Evolutionary conservation across 2,797 vertebrate genomes (phyloP).

Genomic region (Malurus splendens): DNA sequence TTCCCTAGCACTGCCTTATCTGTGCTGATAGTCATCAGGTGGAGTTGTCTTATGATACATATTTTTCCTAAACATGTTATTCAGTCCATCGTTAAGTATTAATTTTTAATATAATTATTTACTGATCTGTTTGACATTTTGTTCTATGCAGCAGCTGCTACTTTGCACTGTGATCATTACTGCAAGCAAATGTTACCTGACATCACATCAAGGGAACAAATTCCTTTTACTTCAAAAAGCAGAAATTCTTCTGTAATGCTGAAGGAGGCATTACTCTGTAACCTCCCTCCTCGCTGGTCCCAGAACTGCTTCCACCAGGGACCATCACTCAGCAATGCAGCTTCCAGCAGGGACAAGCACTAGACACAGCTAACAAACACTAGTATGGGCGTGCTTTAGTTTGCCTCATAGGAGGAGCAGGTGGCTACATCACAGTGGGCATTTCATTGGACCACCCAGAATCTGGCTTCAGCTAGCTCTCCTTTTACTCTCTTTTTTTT

Average conservation of each 20-base stretch:
- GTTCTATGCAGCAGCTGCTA: background rate
- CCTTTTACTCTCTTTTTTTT: background rate
- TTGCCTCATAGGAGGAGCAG: background rate
- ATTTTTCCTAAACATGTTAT: background rate
- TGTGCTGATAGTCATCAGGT: background rate
- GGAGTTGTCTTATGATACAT: background rate
- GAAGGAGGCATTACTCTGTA: background rate
- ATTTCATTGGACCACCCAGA: background rate
- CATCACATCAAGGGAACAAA: background rate
- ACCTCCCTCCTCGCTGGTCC: background rate
- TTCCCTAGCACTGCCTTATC: background rate
- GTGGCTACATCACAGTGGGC: fast-evolving
- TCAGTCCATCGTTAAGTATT: background rate
- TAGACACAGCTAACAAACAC: background rate
- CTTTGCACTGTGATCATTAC: background rate
- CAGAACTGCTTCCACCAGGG: background rate
- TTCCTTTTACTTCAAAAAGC: background rate
- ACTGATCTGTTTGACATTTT: background rate
- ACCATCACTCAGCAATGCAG: background rate
- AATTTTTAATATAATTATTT: background rate
- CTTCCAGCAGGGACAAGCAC: background rate
- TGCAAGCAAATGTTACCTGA: background rate
- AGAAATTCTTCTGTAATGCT: background rate
- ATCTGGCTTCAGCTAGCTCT: background rate
- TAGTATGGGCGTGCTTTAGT: fast-evolving